These are phyloP conservation scores for Mus spretus DNA, from an alignment of 2,797 vertebrate species.

Conservation along the genomic window DNA sequence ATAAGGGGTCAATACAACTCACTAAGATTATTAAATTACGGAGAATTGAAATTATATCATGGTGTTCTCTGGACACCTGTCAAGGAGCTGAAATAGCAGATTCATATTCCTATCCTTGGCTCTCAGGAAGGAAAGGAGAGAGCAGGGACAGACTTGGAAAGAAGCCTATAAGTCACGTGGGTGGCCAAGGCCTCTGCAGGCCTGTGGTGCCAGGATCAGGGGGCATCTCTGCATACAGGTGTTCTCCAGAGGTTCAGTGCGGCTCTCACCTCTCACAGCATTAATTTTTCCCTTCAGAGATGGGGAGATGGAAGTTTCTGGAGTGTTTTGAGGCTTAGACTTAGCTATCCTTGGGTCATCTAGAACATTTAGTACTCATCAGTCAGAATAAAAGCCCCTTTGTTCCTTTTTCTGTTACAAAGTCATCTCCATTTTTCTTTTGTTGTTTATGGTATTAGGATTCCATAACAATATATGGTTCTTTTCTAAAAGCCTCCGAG, in stretches of 20 bases:
- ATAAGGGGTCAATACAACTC: neutral
- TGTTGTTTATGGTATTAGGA: neutral
- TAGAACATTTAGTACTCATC: neutral
- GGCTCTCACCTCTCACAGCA: neutral
- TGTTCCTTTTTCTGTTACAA: neutral
- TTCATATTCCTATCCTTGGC: neutral
- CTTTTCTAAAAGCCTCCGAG: neutral
- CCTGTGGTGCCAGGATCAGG: neutral
- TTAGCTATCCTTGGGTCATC: neutral
- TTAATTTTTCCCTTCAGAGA: conserved; percentile 41
- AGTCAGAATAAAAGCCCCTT: conserved; percentile 33
- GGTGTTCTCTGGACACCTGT: conserved; percentile 2
- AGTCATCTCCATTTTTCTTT: neutral
- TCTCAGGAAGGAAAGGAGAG: neutral
- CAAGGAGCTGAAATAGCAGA: conserved; percentile 4
- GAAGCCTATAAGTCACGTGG: neutral
- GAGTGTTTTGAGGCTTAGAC: conserved; percentile 31
- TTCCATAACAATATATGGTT: conserved; percentile 19
- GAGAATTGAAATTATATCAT: conserved; percentile 33
- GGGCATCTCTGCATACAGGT: neutral
- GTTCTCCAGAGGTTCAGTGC: neutral
- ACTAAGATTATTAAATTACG: conserved; percentile 28
- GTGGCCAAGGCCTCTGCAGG: neutral
- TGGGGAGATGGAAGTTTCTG: conserved; percentile 33
- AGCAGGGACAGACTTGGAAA: neutral